Percentiles rank a stretch among this genome's conserved stretches.
These are phyloP conservation scores for Liolophura sinensis DNA, from an alignment of 1,140 invertebrate genomes.

Conservation along the genomic window DNA sequence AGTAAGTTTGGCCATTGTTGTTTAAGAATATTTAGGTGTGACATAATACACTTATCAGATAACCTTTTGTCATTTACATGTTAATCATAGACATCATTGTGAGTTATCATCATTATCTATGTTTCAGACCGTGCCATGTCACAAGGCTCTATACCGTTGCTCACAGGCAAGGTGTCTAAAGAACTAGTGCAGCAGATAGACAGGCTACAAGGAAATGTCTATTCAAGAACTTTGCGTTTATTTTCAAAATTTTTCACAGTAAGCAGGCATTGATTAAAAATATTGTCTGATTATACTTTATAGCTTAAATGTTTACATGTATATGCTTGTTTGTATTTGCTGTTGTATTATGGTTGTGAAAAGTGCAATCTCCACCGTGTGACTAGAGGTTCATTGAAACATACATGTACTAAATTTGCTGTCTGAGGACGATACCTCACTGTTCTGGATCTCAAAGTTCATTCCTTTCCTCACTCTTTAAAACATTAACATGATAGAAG, in stretches of 20 bases:
- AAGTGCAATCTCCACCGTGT: too few species aligned
- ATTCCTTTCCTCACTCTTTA: too few species aligned
- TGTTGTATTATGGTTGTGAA: neutral
- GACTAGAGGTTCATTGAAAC: too few species aligned
- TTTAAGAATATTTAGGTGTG: too few species aligned
- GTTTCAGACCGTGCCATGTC: slow-evolving; percentile 36
- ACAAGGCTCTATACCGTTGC: slow-evolving; percentile 26
- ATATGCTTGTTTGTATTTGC: neutral
- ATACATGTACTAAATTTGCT: too few species aligned
- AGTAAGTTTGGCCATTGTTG: too few species aligned
- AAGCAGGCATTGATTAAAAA: slow-evolving; percentile 15
- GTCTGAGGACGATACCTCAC: too few species aligned
- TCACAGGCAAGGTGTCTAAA: slow-evolving; percentile 38
- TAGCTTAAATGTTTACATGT: neutral
- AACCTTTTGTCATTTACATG: neutral
- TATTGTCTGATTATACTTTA: neutral
- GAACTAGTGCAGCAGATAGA: slow-evolving; percentile 31
- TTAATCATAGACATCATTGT: neutral
- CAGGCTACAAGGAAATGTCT: slow-evolving; percentile 12
- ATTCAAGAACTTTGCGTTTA: slow-evolving; percentile 20
- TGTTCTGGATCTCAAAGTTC: too few species aligned
- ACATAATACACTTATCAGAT: too few species aligned
- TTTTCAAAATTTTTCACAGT: slow-evolving; percentile 52
- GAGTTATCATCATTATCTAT: neutral
- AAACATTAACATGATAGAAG: too few species aligned